phyloP scores from a whole-genome alignment of 2,797 vertebrate species.

The Acrocephalus scirpaceus region DNA sequence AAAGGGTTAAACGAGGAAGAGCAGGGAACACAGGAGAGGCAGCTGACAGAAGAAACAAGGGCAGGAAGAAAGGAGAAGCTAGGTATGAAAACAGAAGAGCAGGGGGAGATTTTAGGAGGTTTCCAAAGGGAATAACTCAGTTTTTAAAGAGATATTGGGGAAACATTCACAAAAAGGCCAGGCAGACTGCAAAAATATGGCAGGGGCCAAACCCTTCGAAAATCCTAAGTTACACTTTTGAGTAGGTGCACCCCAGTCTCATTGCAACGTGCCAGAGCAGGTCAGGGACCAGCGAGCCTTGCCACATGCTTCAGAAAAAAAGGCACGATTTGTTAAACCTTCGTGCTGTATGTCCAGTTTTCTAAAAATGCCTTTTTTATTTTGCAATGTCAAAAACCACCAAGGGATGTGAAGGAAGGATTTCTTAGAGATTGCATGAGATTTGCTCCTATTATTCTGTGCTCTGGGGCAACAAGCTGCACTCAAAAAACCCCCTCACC shows the following conservation, averaged over 20 bases:
- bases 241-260: background rate
- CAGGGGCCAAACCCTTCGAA: background rate
- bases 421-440: slow-evolving; percentile 31
- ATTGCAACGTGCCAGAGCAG: background rate
- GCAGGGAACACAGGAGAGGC: background rate
- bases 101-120: background rate
- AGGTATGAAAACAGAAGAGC: background rate
- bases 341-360: background rate
- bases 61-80: background rate
- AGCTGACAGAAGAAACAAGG: background rate
- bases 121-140: background rate
- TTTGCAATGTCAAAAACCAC: background rate
- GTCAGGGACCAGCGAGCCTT: background rate
- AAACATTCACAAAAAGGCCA: background rate
- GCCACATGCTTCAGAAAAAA: background rate
- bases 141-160: background rate
- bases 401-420: background rate
- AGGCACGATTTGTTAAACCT: background rate
- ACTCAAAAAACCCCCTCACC: background rate
- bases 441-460: slow-evolving; percentile 1
- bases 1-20: slow-evolving; percentile 44
- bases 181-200: background rate
- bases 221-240: background rate
- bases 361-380: background rate
- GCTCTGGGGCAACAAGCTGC: background rate